Percentiles rank a stretch among this genome's conserved stretches.
phyloP scores from a whole-genome alignment of 2,113 vertebrate species.

The Amazona guildingii region DNA sequence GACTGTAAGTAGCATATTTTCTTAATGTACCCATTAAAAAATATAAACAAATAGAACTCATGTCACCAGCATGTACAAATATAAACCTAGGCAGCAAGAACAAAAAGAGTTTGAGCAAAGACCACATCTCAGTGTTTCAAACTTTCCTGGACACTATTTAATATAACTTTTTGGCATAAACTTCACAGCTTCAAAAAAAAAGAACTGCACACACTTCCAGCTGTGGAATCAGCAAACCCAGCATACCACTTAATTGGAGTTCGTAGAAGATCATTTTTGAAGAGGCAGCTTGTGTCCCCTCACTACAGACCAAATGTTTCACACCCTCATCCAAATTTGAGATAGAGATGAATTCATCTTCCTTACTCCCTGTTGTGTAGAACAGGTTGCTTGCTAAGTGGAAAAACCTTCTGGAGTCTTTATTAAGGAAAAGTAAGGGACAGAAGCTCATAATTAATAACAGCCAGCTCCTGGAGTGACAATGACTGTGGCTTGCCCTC shows the following conservation, averaged over 20 bases:
- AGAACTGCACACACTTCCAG: not conserved
- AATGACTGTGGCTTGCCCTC: not conserved
- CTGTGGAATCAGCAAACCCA: not conserved
- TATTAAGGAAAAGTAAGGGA: not conserved
- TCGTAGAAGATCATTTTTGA: not conserved
- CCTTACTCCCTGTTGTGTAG: constrained; percentile 21
- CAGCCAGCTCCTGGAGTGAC: not conserved
- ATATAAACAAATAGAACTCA: not conserved
- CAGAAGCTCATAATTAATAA: constrained; percentile 46
- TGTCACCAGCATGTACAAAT: not conserved
- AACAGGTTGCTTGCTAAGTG: constrained; percentile 34
- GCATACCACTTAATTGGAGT: not conserved
- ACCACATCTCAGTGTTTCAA: accelerated
- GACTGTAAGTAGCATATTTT: not conserved
- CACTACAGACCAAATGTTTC: constrained; percentile 20
- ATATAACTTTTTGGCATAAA: not conserved
- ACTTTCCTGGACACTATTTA: not conserved
- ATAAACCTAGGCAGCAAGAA: not conserved
- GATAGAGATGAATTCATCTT: constrained; percentile 31
- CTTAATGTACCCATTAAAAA: not conserved
- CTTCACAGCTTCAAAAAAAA: not conserved
- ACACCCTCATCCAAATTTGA: not conserved
- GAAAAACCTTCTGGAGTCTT: constrained; percentile 36
- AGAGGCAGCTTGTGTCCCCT: not conserved
- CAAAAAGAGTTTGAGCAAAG: not conserved